A percentile compares a stretch with the other conserved stretches of the same genome.
Conservation (phyloP, 2,113 vertebrate genomes). For the Pseudopipra pipra region DNA sequence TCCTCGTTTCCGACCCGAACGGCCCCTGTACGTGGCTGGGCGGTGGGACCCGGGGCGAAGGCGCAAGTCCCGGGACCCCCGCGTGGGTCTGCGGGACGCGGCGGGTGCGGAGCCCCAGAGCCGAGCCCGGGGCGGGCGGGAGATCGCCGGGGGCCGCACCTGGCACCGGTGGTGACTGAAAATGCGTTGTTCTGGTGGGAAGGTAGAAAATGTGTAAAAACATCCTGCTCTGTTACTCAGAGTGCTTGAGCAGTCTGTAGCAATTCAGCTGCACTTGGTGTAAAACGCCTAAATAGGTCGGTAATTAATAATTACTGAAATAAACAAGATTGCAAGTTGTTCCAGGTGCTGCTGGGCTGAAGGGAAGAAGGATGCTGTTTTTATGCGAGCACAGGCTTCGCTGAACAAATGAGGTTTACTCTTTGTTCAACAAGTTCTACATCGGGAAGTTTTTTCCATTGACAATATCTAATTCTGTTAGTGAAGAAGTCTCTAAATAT, state of each 20-base stretch:
- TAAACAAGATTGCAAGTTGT: neutral
- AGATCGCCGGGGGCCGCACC: neutral
- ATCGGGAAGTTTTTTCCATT: conserved; percentile 39
- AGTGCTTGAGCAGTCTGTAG: neutral
- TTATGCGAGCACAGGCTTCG: neutral
- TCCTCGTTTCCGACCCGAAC: accelerated
- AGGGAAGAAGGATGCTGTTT: neutral
- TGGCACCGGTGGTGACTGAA: neutral
- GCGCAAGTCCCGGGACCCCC: neutral
- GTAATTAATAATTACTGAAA: conserved; percentile 53
- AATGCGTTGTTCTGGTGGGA: neutral
- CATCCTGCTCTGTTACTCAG: neutral
- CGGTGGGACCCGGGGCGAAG: neutral
- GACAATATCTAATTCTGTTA: neutral
- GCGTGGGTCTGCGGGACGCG: neutral
- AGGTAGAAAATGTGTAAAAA: neutral
- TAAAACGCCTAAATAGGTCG: neutral
- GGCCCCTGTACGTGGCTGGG: neutral
- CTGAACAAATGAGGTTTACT: neutral
- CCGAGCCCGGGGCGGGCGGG: neutral
- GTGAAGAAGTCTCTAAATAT: neutral
- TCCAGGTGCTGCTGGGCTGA: neutral
- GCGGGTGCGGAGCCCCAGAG: neutral
- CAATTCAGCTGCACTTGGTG: neutral
- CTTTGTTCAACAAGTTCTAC: conserved; percentile 48